Percentiles rank a stretch among this genome's conserved stretches.
Evolutionary conservation across 2,888 invertebrate species (phyloP).

Genomic region (Theodoxus fluviatilis): DNA sequence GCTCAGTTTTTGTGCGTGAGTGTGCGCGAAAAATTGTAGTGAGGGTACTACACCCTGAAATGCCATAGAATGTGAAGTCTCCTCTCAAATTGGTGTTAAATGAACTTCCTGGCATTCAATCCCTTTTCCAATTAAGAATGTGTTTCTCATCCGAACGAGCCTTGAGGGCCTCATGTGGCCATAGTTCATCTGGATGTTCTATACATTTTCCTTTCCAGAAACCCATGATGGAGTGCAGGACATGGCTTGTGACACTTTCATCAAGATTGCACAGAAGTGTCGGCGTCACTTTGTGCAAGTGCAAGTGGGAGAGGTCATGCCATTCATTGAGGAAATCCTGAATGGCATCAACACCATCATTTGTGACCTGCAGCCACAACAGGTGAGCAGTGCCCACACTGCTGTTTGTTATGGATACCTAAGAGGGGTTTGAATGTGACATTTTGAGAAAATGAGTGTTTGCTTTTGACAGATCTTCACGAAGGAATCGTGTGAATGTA

Average conservation of each 20-base stretch:
- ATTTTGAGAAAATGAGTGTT: neutral
- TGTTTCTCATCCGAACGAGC: too few relatives aligned
- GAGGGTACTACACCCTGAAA: too few relatives aligned
- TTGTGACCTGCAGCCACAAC: constrained; percentile 97
- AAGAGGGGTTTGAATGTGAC: too few relatives aligned
- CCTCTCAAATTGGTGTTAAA: too few relatives aligned
- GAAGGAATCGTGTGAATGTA: neutral
- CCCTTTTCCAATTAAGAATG: too few relatives aligned
- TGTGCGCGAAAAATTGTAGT: too few relatives aligned
- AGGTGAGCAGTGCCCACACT: constrained; percentile 74
- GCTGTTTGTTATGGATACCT: too few relatives aligned
- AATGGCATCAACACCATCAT: constrained; percentile 95
- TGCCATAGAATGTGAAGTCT: too few relatives aligned
- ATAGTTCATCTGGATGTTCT: too few relatives aligned
- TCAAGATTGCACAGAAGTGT: constrained; percentile 98
- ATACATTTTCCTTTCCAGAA: constrained; percentile 70
- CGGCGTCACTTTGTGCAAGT: constrained; percentile 94
- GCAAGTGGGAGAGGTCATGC: constrained; percentile 93
- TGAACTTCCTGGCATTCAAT: too few relatives aligned
- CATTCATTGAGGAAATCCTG: constrained; percentile 98
- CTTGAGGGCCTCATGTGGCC: too few relatives aligned
- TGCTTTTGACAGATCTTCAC: neutral
- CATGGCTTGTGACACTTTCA: constrained; percentile 99
- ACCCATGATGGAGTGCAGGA: constrained; percentile 99
- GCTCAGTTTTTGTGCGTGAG: neutral